phyloP scores from a whole-genome alignment of 2,113 vertebrate species.

The Halichoerus grypus region DNA sequence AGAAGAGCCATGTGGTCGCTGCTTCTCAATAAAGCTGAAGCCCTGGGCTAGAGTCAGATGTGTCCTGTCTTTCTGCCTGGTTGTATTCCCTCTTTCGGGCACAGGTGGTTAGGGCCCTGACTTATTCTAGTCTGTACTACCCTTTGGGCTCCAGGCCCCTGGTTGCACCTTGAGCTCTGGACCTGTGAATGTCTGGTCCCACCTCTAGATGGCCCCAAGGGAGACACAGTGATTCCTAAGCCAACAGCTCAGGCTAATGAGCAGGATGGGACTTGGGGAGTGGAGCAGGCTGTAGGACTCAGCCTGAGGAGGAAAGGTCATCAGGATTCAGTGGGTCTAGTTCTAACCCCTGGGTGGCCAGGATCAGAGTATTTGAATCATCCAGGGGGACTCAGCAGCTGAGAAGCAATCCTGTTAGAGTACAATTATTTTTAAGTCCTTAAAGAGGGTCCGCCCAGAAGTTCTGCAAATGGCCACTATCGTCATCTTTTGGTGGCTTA shows the following conservation, averaged over 20 bases:
- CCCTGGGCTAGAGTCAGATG: not conserved
- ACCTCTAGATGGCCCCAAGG: no score
- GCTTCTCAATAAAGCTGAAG: not conserved
- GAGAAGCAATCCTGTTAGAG: not conserved
- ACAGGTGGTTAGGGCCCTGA: no score
- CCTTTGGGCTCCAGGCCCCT: not conserved
- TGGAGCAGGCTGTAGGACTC: not conserved
- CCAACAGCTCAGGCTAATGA: not conserved
- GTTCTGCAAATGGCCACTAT: not conserved
- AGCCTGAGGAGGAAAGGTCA: not conserved
- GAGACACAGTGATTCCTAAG: not conserved
- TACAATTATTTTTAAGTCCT: not conserved
- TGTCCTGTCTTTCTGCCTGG: not conserved
- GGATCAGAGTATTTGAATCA: not conserved
- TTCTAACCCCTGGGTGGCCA: not conserved
- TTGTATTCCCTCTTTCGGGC: not conserved
- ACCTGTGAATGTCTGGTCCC: not conserved
- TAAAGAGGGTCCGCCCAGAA: not conserved
- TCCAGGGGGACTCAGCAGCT: not conserved
- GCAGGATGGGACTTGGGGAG: no score
- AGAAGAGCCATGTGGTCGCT: fast-evolving
- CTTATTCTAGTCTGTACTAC: not conserved
- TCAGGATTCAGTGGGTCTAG: not conserved
- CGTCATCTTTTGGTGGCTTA: not conserved
- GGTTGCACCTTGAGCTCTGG: not conserved